Evolutionary conservation across 2,113 vertebrate genomes (phyloP).

Genomic region (Austrofundulus limnaeus): DNA sequence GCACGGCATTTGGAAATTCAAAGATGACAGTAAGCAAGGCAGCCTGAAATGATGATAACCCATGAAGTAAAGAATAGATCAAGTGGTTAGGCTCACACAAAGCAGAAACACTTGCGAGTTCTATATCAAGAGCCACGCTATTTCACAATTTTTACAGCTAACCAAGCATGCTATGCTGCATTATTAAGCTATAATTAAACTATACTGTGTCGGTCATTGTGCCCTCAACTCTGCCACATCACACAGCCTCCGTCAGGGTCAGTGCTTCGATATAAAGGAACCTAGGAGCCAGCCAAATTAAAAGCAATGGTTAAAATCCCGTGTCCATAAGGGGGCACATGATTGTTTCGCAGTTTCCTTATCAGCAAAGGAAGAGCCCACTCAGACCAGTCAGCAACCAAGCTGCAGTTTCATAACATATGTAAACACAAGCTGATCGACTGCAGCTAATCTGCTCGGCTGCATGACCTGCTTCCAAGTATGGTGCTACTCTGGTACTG

Average conservation of each 20-base stretch:
- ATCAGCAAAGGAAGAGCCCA: conserved; percentile 32
- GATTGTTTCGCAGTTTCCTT: conserved; percentile 50
- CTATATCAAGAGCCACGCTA: conserved; percentile 5
- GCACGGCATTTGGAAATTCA: conserved; percentile 56
- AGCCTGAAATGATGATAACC: conserved; percentile 35
- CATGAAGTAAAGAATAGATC: conserved; percentile 34
- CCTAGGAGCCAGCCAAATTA: conserved; percentile 7
- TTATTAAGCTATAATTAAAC: conserved; percentile 56
- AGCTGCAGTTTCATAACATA: conserved; percentile 53
- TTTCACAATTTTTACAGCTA: conserved; percentile 26
- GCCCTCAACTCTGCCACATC: conserved; percentile 41
- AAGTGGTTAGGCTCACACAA: not conserved
- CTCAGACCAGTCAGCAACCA: conserved; percentile 33
- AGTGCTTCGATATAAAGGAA: conserved; percentile 46
- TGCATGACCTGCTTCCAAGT: conserved; percentile 37
- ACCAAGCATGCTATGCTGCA: conserved; percentile 22
- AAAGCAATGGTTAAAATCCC: conserved; percentile 42
- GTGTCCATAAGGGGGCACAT: conserved; percentile 32
- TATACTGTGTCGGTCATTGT: conserved; percentile 29
- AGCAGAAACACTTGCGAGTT: not conserved
- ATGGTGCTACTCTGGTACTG: conserved; percentile 22
- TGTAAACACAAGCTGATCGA: conserved; percentile 54
- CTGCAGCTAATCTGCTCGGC: conserved; percentile 59
- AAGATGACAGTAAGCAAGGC: conserved; percentile 37
- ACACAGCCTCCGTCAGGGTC: conserved; percentile 39